Conservation (phyloP, 2,797 vertebrate species). For the Loriculus beryllinus region DNA sequence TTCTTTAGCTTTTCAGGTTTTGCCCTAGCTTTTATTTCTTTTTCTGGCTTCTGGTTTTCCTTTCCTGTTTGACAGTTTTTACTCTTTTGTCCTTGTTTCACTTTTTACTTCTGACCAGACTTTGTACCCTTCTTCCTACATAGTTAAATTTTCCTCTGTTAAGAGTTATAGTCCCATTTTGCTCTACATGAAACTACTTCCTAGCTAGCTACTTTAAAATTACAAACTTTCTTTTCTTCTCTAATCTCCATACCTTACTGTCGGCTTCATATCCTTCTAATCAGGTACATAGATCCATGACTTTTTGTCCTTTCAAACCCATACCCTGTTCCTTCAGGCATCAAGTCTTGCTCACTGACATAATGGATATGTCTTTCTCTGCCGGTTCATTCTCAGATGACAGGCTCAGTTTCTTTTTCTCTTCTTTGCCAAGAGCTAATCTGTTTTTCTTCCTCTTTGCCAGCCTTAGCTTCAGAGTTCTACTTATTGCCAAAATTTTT, state of each 20-base stretch:
- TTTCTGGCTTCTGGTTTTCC: not conserved
- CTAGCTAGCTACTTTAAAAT: not conserved
- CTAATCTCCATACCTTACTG: not conserved
- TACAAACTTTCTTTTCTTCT: not conserved
- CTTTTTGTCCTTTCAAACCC: not conserved
- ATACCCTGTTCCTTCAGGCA: not conserved
- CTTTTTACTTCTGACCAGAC: not conserved
- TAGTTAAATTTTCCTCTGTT: not conserved
- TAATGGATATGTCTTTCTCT: not conserved
- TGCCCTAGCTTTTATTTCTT: not conserved
- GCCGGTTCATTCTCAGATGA: not conserved
- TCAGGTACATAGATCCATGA: not conserved
- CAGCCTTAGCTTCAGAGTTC: not conserved
- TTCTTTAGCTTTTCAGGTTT: not conserved
- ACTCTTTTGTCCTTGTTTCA: not conserved
- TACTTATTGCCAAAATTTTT: not conserved
- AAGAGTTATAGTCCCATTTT: not conserved
- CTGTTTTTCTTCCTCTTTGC: not conserved
- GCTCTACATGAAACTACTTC: not conserved
- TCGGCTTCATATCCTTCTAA: not conserved
- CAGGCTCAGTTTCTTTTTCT: not conserved
- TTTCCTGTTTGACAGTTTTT: not conserved
- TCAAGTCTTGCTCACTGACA: not conserved
- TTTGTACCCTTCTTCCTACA: not conserved
- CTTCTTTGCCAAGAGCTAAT: not conserved